Conservation (phyloP, 1,140 invertebrate genomes). For the Cyclargus thomasi region DNA sequence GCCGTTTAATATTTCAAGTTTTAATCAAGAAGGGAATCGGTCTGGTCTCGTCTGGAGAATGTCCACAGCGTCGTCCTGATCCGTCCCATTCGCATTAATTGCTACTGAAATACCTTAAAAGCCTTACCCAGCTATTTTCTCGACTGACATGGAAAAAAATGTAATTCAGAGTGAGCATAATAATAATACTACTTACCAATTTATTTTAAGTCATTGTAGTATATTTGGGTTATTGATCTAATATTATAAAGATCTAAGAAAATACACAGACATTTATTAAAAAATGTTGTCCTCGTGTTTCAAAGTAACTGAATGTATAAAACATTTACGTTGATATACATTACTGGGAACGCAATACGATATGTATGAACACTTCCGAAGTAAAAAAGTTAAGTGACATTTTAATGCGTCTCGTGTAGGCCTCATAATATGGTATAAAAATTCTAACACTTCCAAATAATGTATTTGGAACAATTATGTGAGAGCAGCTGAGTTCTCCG, state of each 20-base stretch:
- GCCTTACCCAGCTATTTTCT: slow-evolving; percentile 15
- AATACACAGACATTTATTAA: too few species aligned
- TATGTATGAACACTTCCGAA: background rate
- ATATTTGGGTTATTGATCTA: too few species aligned
- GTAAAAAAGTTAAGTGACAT: background rate
- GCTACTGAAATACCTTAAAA: slow-evolving; percentile 47
- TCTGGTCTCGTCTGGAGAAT: slow-evolving; percentile 43
- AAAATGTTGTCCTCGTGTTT: too few species aligned
- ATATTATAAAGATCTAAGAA: too few species aligned
- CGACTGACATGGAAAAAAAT: background rate
- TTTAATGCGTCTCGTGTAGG: background rate
- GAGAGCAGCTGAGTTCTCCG: slow-evolving; percentile 14
- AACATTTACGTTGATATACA: background rate
- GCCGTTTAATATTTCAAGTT: slow-evolving; percentile 67
- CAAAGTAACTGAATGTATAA: too few species aligned
- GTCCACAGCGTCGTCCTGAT: slow-evolving; percentile 41
- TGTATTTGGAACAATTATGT: slow-evolving; percentile 1
- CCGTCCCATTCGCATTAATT: slow-evolving; percentile 46
- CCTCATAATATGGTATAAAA: background rate
- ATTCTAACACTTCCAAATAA: background rate
- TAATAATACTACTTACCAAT: too few species aligned
- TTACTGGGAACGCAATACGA: background rate
- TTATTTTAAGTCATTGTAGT: too few species aligned
- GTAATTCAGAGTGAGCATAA: too few species aligned
- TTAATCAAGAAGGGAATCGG: slow-evolving; percentile 63